These are phyloP conservation scores for Volucella inflata DNA, from an alignment of 2,888 invertebrate species.

Conservation along the genomic window DNA sequence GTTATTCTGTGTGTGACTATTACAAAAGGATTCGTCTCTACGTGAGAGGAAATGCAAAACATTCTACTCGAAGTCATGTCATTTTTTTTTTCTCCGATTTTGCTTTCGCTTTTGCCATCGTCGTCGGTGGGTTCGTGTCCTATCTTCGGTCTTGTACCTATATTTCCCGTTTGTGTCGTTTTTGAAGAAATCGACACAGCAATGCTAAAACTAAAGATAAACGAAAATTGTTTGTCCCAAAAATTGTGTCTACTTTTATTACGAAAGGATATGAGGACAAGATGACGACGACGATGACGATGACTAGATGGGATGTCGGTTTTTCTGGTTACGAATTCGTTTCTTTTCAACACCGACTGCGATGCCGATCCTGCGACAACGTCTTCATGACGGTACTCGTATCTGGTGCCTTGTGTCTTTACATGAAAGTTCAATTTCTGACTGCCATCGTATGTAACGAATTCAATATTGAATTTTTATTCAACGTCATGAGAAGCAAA, in stretches of 20 bases:
- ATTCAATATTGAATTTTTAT: slow-evolving; percentile 69
- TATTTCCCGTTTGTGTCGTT: slow-evolving; percentile 17
- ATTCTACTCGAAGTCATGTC: neutral
- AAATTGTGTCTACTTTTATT: slow-evolving; percentile 66
- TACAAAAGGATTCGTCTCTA: slow-evolving; percentile 71
- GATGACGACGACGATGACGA: slow-evolving; percentile 21
- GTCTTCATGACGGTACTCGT: slow-evolving; percentile 23
- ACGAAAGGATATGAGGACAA: slow-evolving; percentile 12
- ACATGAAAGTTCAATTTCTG: slow-evolving; percentile 55
- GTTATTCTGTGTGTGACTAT: slow-evolving; percentile 68
- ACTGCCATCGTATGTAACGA: slow-evolving; percentile 60
- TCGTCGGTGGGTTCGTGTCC: neutral
- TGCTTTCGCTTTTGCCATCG: neutral
- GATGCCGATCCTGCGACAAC: slow-evolving; percentile 12
- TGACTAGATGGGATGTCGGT: slow-evolving; percentile 25
- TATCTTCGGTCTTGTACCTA: neutral
- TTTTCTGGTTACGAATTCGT: slow-evolving; percentile 34
- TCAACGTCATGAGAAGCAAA: slow-evolving; percentile 35
- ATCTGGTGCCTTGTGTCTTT: neutral
- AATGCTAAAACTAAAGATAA: slow-evolving; percentile 58
- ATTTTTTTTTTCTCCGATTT: neutral
- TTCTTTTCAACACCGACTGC: neutral
- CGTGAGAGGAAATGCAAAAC: slow-evolving; percentile 72
- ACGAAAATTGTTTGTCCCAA: slow-evolving; percentile 65
- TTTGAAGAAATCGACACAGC: slow-evolving; percentile 51